Conservation (phyloP, 1,140 invertebrate species). For the Ceratoteleas bidentatus region DNA sequence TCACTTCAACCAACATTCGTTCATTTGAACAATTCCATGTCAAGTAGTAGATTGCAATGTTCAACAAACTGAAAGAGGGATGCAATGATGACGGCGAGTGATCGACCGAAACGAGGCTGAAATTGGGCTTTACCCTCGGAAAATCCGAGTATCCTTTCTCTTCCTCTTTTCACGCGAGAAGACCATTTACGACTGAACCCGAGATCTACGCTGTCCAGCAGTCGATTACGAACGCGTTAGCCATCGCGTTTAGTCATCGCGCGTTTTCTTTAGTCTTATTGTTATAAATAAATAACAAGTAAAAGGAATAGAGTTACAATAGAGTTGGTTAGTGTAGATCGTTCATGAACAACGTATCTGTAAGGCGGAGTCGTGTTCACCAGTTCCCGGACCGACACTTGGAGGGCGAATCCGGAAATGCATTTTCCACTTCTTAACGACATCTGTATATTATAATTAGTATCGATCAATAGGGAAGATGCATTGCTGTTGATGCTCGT, state of each 20-base stretch:
- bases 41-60: constrained; percentile 2
- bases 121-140: too few species aligned
- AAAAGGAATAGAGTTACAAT: constrained; percentile 43
- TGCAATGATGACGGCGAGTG: background rate
- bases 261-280: constrained; percentile 38
- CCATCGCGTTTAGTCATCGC: background rate
- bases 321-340: constrained; percentile 60
- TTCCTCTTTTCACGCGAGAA: too few species aligned
- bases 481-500: constrained; percentile 27
- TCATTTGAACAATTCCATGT: constrained; percentile 49
- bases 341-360: constrained; percentile 52
- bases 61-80: constrained; percentile 1
- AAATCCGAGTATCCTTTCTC: too few species aligned
- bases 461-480: constrained; percentile 19
- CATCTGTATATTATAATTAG: background rate
- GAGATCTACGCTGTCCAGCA: constrained; percentile 59
- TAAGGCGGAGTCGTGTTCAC: constrained; percentile 35
- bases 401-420: background rate
- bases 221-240: constrained; percentile 17
- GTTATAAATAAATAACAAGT: constrained; percentile 78
- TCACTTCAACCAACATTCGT: constrained; percentile 64
- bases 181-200: too few species aligned
- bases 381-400: constrained; percentile 32
- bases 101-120: too few species aligned
- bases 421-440: constrained; percentile 6